Evolutionary conservation across 1,140 invertebrate species (phyloP), one percentile per base, ranked within the genome.

Genomic region (Lerema accius): DNA sequence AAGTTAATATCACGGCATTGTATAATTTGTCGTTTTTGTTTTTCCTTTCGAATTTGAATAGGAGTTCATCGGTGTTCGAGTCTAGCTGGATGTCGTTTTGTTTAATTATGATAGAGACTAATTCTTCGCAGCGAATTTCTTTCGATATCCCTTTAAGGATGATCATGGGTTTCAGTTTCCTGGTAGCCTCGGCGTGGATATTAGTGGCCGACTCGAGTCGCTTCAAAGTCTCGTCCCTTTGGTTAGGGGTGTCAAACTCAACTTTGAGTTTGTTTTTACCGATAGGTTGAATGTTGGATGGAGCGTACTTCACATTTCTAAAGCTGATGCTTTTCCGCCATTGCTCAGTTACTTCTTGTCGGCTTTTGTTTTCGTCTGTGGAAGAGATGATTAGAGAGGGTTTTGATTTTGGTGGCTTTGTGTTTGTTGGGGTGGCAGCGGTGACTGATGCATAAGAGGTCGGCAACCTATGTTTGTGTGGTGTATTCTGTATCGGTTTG

Each of bases 181-280:
- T 46, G 19, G 19, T 23, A 23, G 19, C 2, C 5, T 23, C 19
- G 5, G 19, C 19, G 19, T 5, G 19, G 5, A 11, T 16, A 1
- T 3, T 0, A 1, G 15, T 61, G 43, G 10, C 19, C 32, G 32
- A 9, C 3, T 49, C 3, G 4, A 19, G 7, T 0, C 32, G 17
- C 10, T 19, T 59, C 3, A 70, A 51, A 0, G 63, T 51, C 9
- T 61, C 46, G n/a, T 69, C 58, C 1, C 50, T 4, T 0, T 69
- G 63, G 0, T n/a, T n/a, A n/a, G n/a, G n/a, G n/a, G n/a, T n/a
- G n/a, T n/a, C n/a, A n/a, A n/a, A n/a, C n/a, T n/a, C n/a, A n/a
- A n/a, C n/a, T n/a, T n/a, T n/a, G n/a, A n/a, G n/a, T n/a, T n/a
- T n/a, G n/a, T n/a, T n/a, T 15, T 66, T 66, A 0, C 58, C 62